Conservation (phyloP, 1,140 invertebrate genomes). For the Drosophila ambigua region DNA sequence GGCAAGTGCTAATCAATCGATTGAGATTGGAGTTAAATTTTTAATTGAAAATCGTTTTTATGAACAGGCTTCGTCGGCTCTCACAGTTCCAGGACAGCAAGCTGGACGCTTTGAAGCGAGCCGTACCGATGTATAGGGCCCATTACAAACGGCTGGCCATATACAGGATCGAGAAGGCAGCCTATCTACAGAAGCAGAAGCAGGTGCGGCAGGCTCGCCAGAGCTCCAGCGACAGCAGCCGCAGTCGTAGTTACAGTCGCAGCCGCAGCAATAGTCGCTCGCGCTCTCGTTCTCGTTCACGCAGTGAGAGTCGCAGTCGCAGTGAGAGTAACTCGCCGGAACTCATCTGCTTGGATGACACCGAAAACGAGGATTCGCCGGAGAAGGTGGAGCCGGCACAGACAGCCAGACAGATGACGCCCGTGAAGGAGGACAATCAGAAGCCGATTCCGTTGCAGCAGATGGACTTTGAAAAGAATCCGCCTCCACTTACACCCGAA, state of each 20-base stretch:
- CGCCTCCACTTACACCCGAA: constrained; percentile 12
- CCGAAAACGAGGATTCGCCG: constrained; percentile 69
- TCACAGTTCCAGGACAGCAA: constrained; percentile 5
- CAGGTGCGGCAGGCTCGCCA: too few relatives aligned
- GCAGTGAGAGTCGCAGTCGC: constrained; percentile 23
- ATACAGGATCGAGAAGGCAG: too few relatives aligned
- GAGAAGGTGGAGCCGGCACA: constrained; percentile 44
- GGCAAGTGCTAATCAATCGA: constrained; percentile 22
- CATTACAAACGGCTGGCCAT: too few relatives aligned
- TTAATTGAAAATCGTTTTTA: neutral
- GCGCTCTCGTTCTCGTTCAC: neutral
- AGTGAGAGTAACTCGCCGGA: constrained; percentile 48
- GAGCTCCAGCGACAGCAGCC: too few relatives aligned
- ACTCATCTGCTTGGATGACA: constrained; percentile 67
- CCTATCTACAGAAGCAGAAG: too few relatives aligned
- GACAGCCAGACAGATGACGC: neutral
- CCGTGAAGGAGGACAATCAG: neutral
- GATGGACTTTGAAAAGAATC: constrained; percentile 7
- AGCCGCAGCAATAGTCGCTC: constrained; percentile 20
- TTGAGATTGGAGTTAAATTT: too few relatives aligned
- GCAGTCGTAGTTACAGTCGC: constrained; percentile 1
- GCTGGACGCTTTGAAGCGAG: neutral
- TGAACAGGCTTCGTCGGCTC: constrained; percentile 28
- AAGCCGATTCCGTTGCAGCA: constrained; percentile 8
- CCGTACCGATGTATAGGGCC: too few relatives aligned